Percentiles rank a stretch among this genome's conserved stretches.
phyloP scores from a whole-genome alignment of 2,888 invertebrate genomes.

The Ormyrus pomaceus region DNA sequence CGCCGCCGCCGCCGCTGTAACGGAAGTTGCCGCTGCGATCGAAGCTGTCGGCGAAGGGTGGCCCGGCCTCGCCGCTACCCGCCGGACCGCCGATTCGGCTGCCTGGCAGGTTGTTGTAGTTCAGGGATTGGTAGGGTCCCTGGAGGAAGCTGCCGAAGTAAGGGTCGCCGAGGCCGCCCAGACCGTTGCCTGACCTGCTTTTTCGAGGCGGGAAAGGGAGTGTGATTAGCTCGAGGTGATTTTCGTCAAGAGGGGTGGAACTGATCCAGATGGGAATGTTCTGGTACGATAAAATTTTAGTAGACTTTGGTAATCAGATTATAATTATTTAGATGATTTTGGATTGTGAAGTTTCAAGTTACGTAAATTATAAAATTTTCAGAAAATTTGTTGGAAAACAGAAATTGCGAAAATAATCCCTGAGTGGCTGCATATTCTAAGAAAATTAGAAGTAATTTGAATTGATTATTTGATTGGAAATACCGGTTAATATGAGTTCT shows the following conservation, averaged over 20 bases:
- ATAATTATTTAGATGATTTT: not conserved
- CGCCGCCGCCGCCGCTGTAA: not conserved
- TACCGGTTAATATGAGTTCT: no score
- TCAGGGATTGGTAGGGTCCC: slow-evolving; percentile 38
- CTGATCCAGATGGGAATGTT: no score
- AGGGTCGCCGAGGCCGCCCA: slow-evolving; percentile 24
- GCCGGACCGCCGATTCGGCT: not conserved
- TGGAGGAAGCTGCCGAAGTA: slow-evolving; percentile 41
- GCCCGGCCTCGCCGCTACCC: not conserved
- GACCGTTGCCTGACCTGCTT: slow-evolving; percentile 18
- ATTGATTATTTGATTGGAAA: no score
- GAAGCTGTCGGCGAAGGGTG: slow-evolving; percentile 26
- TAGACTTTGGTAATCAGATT: not conserved
- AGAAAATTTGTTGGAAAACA: no score
- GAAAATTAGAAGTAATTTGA: no score
- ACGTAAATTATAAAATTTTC: not conserved
- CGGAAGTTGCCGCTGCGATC: slow-evolving; percentile 32
- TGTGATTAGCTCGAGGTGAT: not conserved
- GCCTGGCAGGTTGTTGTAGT: slow-evolving; percentile 37
- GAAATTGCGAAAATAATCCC: no score
- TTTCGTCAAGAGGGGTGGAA: no score
- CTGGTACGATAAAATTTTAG: not conserved
- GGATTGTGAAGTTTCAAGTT: not conserved
- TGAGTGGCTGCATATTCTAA: no score
- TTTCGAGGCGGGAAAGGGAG: not conserved